Evolutionary conservation across 2,113 vertebrate species (phyloP), one percentile per base, ranked within the genome.

Genomic region (Peromyscus maniculatus): DNA sequence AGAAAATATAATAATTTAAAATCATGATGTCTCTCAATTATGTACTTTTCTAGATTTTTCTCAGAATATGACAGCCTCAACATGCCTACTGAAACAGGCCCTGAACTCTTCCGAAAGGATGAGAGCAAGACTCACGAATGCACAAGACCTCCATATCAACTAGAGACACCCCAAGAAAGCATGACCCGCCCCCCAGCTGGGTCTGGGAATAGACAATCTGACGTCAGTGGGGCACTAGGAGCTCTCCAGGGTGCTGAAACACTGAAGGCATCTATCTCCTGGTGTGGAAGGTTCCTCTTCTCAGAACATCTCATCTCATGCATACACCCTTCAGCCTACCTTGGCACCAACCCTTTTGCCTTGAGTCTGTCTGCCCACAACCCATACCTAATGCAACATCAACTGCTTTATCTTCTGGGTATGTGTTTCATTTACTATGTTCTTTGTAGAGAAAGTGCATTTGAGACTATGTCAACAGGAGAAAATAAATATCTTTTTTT

Each of bases 201-300:
- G 24, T 89, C 17, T 92, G 49, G 52, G 39, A 82, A 75, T 79
- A 90, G 94, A 87, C 17, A 66, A 26, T 78, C 21, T 89, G 24
- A 87, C 39, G 82, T 24, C 13, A n/a, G 17, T 33, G 49, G 59
- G 1, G 3, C 28, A 36, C 5, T 2, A 46, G 95, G 96, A 97
- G 88, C 97, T 98, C 95, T 97, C 97, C 97, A 88, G 75, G 97
- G 97, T 98, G 4, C 97, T 97, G 97, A 98, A 94, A 4, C 21
- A 49, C 19, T 86, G 9, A 31, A 17, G 24, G 31, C 10, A 0
- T 87, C 59, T 83, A 0, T 87, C 59, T 83, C 15, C 24, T 21
- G 67, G 82, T 52, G 12, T 59, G 49, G n/a, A 90, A 84, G 3
- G 11, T 64, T 95, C 13, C 59, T 94, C 13, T 92, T 67, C 52